phyloP scores from a whole-genome alignment of 2,888 invertebrate species.

The Mamestra brassicae region DNA sequence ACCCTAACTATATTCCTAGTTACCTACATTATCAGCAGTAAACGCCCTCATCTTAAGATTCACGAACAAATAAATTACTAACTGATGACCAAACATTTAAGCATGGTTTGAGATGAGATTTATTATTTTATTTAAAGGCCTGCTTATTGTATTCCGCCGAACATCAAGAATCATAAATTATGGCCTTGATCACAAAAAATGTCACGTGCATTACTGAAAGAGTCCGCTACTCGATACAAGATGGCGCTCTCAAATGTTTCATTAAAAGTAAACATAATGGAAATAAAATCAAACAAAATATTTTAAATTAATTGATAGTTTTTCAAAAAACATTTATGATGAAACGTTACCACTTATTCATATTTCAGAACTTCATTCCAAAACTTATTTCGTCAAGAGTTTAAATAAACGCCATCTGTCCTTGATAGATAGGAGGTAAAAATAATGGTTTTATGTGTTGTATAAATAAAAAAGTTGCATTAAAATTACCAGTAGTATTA shows the following conservation, averaged over 20 bases:
- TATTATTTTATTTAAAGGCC: not conserved
- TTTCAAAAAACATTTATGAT: not conserved
- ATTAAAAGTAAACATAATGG: not conserved
- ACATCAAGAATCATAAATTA: not conserved
- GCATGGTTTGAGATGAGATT: too few species aligned
- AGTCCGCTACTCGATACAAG: slow-evolving; percentile 74
- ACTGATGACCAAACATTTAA: not conserved
- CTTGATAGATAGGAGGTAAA: not conserved
- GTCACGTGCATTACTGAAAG: not conserved
- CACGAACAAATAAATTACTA: not conserved
- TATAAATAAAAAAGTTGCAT: not conserved
- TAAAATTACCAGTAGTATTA: not conserved
- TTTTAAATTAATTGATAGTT: not conserved
- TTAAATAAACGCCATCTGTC: slow-evolving; percentile 42
- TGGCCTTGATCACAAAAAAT: not conserved
- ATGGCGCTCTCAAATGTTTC: slow-evolving; percentile 63
- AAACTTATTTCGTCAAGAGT: not conserved
- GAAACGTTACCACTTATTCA: not conserved
- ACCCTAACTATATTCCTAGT: too few species aligned
- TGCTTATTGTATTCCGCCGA: not conserved
- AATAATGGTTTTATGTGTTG: too few species aligned
- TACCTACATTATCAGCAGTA: not conserved
- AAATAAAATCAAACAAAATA: not conserved
- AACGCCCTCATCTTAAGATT: not conserved
- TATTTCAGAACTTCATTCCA: not conserved